Percentiles rank a stretch among this genome's conserved stretches.
These are phyloP conservation scores for Pygoscelis adeliae DNA, from an alignment of 2,113 vertebrate genomes.

Conservation along the genomic window DNA sequence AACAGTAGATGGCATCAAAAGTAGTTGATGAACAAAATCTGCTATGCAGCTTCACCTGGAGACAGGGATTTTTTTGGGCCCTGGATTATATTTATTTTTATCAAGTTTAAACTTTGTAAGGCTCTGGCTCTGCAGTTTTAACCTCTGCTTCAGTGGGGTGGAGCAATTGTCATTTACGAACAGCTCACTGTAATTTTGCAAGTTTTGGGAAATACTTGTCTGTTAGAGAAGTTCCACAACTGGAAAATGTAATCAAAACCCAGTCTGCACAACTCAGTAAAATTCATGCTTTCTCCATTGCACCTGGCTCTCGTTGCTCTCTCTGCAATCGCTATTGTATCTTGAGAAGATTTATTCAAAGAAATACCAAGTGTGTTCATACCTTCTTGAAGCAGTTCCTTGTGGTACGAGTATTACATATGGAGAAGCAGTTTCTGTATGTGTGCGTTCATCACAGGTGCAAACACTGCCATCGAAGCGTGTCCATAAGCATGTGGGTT, in stretches of 20 bases:
- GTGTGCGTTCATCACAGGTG: neutral
- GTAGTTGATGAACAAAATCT: neutral
- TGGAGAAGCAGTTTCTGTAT: neutral
- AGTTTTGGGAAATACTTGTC: neutral
- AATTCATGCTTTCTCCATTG: neutral
- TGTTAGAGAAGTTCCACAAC: neutral
- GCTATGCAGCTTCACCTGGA: neutral
- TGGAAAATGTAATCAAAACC: neutral
- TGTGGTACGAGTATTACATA: neutral
- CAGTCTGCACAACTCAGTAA: neutral
- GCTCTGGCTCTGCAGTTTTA: neutral
- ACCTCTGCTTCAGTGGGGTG: neutral
- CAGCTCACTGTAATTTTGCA: neutral
- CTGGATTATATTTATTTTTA: neutral
- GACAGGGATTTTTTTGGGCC: accelerated
- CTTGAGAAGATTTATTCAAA: neutral
- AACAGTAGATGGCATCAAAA: neutral
- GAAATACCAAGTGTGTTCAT: neutral
- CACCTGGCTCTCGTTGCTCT: neutral
- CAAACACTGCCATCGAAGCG: accelerated
- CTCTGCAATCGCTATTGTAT: neutral
- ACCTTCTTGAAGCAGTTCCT: neutral
- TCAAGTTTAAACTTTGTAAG: neutral
- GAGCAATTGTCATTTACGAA: neutral
- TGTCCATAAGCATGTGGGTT: accelerated